Percentiles rank a stretch among this genome's conserved stretches.
Evolutionary conservation across 2,797 vertebrate species (phyloP).

Genomic region (Spatula versicolor): DNA sequence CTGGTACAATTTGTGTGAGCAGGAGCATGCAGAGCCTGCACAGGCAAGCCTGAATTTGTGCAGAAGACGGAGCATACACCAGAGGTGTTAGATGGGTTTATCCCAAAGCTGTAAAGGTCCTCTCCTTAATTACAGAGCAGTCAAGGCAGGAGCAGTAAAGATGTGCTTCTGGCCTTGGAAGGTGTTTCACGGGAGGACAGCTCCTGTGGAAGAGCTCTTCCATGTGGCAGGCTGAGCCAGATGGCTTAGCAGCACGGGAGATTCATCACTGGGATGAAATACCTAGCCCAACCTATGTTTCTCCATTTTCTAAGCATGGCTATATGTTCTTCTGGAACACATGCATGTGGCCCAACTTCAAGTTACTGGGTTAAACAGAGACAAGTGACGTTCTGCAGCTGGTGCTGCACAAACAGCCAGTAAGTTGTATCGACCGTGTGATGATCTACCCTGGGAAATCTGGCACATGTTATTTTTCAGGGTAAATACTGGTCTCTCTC

Average conservation of each 20-base stretch:
- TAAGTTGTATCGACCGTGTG: background rate
- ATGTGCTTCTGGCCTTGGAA: background rate
- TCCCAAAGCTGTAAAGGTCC: background rate
- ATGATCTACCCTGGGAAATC: too few species aligned
- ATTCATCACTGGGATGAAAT: fast-evolving
- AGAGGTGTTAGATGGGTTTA: background rate
- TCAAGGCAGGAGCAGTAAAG: background rate
- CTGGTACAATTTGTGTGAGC: background rate
- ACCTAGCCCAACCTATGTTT: background rate
- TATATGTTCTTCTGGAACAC: background rate
- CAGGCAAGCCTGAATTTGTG: background rate
- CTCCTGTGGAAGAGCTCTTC: fast-evolving
- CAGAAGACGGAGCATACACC: background rate
- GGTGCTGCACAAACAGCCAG: background rate
- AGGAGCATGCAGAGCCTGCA: background rate
- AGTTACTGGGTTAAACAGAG: background rate
- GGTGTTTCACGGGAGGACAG: background rate
- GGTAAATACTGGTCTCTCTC: background rate
- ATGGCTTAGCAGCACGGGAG: background rate
- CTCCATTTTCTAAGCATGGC: background rate
- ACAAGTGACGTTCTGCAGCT: background rate
- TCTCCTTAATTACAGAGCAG: background rate
- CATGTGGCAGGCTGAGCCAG: background rate
- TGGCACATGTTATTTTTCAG: background rate
- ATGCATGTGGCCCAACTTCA: background rate